A percentile compares a stretch with the other conserved stretches of the same genome.
Conservation (phyloP, 2,113 vertebrate genomes). For the Nannobrachium achirus region DNA sequence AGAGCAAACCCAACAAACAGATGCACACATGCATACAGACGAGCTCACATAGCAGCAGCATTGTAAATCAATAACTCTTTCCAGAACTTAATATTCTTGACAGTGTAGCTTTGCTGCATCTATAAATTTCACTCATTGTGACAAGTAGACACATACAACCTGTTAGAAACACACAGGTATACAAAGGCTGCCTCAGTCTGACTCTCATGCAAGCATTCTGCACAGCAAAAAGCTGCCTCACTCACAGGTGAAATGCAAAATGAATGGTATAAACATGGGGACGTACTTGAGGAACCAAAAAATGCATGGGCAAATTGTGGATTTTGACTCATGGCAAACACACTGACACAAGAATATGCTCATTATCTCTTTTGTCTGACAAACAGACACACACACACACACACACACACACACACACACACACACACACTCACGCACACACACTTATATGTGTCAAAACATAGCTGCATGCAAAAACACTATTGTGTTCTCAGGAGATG, state of each 20-base stretch:
- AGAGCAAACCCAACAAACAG: conserved; percentile 17
- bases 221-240: conserved; percentile 18
- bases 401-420: not conserved
- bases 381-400: conserved; percentile 4
- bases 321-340: conserved; percentile 47
- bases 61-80: conserved; percentile 60
- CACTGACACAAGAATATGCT: not conserved
- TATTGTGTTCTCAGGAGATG: conserved; percentile 40
- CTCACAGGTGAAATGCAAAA: conserved; percentile 46
- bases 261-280: conserved; percentile 51
- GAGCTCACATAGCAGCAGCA: conserved; percentile 33
- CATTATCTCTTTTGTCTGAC: not conserved
- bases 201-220: conserved; percentile 13
- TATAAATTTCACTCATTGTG: conserved; percentile 42
- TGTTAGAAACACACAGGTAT: conserved; percentile 65
- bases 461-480: conserved; percentile 25
- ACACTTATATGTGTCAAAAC: conserved; percentile 49
- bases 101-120: conserved; percentile 19
- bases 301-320: conserved; percentile 70
- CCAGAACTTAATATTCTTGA: conserved; percentile 26
- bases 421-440: not conserved
- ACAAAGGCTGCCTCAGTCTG: conserved; percentile 5
- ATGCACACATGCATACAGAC: not conserved
- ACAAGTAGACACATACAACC: conserved; percentile 46
- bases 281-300: conserved; percentile 62